phyloP scores from a whole-genome alignment of 2,797 vertebrate genomes.

The Trichosurus vulpecula region DNA sequence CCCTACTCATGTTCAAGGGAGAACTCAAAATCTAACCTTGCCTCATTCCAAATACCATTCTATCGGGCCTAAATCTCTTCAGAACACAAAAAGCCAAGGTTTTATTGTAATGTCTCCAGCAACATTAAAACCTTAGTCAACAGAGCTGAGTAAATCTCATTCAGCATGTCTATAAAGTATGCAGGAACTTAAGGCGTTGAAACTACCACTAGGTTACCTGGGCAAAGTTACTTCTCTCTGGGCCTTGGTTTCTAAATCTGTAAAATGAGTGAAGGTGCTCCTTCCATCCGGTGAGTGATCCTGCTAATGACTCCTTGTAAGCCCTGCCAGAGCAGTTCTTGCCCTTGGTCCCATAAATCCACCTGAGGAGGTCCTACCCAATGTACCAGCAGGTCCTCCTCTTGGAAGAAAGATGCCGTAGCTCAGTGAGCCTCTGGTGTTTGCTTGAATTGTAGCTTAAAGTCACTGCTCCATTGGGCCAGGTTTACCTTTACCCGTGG shows the following conservation, averaged over 20 bases:
- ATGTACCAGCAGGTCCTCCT: neutral
- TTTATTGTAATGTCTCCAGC: neutral
- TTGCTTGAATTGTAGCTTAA: slow-evolving; percentile 23
- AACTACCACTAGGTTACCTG: neutral
- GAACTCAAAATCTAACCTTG: neutral
- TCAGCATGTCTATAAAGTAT: neutral
- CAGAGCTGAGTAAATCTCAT: neutral
- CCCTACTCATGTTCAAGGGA: neutral
- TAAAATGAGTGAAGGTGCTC: neutral
- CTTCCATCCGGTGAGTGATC: neutral
- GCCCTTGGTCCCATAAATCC: neutral
- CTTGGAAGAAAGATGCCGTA: neutral
- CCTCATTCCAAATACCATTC: neutral
- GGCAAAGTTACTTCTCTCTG: neutral
- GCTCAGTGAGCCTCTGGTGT: neutral
- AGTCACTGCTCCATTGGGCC: slow-evolving; percentile 19
- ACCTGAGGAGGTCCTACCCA: neutral
- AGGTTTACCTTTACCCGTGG: neutral
- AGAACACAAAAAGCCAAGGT: neutral
- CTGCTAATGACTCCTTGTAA: neutral
- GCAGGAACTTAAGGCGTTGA: neutral
- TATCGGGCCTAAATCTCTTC: neutral
- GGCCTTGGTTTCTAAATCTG: neutral
- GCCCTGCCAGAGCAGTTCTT: neutral
- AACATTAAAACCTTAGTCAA: neutral